phyloP scores from a whole-genome alignment of 2,113 vertebrate genomes.

The Pituophis catenifer region DNA sequence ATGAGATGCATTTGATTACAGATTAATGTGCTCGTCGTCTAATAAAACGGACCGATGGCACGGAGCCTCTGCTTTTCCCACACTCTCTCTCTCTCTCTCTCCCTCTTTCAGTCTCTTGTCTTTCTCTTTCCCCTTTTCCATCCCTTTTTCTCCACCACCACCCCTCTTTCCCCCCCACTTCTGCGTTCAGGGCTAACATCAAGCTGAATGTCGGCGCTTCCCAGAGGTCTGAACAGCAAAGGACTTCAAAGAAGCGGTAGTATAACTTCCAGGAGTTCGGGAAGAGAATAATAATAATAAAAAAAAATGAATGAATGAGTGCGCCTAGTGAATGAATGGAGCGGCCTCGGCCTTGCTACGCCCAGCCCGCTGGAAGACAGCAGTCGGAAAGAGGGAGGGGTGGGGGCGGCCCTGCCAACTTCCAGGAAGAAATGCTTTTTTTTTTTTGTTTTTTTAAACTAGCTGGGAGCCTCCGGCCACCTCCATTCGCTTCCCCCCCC shows the following conservation, averaged over 20 bases:
- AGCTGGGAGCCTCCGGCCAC: not conserved
- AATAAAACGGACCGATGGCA: slow-evolving; percentile 85
- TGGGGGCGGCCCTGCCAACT: not conserved
- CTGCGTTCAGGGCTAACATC: not conserved
- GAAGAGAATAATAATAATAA: too few relatives aligned
- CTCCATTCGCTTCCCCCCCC: not conserved
- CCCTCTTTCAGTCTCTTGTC: slow-evolving; percentile 53
- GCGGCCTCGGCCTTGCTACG: not conserved
- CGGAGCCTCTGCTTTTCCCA: slow-evolving; percentile 42
- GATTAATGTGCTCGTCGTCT: slow-evolving; percentile 93
- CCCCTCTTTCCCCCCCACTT: not conserved
- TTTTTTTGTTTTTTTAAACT: not conserved
- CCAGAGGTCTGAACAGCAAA: not conserved
- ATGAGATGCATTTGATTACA: slow-evolving; percentile 99
- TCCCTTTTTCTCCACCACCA: not conserved
- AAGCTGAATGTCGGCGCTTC: not conserved
- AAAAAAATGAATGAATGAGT: not conserved
- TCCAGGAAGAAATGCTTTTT: not conserved
- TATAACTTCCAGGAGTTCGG: not conserved
- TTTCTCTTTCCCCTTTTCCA: slow-evolving; percentile 36
- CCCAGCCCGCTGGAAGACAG: not conserved
- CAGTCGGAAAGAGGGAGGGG: not conserved
- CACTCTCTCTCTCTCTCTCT: not conserved
- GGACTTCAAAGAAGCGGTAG: not conserved
- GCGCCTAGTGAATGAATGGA: not conserved